Conservation (phyloP, 2,797 vertebrate species). For the Brachyrhaphis roseni region DNA sequence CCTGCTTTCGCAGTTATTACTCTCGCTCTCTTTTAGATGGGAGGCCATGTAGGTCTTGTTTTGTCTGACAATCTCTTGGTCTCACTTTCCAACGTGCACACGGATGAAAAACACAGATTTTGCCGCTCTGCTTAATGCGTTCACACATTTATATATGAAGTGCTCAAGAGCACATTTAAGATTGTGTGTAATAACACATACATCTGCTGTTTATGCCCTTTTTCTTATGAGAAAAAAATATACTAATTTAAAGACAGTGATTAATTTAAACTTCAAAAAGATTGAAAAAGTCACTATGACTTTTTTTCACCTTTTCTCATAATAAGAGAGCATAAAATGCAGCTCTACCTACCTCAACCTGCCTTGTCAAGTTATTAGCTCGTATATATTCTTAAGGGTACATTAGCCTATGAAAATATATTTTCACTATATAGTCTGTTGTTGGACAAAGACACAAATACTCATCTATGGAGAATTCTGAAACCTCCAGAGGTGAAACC, state of each 20-base stretch:
- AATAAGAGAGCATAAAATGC: conserved; percentile 8
- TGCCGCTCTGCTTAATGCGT: conserved; percentile 9
- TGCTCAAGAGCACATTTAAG: background rate
- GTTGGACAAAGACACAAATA: conserved; percentile 24
- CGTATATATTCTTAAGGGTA: background rate
- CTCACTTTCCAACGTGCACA: conserved; percentile 11
- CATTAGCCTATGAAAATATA: background rate
- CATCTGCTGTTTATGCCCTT: background rate
- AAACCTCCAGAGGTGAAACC: conserved; percentile 61
- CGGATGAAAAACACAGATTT: conserved; percentile 12
- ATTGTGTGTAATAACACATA: background rate
- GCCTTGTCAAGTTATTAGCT: background rate
- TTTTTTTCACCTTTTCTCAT: background rate
- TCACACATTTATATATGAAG: background rate
- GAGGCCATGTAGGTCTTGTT: conserved; percentile 52
- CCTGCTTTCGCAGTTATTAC: conserved; percentile 70
- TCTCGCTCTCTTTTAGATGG: conserved; percentile 51
- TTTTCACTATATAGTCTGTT: conserved; percentile 8
- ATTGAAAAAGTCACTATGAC: background rate
- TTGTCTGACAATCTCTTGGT: conserved; percentile 45
- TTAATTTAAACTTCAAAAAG: background rate
- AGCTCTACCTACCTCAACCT: background rate
- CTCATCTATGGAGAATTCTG: conserved; percentile 45
- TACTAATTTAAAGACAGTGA: background rate
- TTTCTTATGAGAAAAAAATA: background rate